Percentiles rank a stretch among this genome's conserved stretches.
Evolutionary conservation across 2,888 invertebrate genomes (phyloP).

Genomic region (Ophion ellenae): DNA sequence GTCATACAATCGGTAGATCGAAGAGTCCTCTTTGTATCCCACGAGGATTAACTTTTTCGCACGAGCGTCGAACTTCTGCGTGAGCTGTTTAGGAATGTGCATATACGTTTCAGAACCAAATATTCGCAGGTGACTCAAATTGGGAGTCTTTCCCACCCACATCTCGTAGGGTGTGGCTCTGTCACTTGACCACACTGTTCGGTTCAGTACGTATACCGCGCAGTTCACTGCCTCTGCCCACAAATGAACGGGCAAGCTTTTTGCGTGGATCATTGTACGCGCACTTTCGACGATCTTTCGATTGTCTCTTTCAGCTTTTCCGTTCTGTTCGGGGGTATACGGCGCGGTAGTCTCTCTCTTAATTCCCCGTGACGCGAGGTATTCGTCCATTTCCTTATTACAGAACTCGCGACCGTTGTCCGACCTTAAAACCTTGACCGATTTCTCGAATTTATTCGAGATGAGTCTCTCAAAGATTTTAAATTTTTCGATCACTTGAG

Average conservation of each 20-base stretch:
- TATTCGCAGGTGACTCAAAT: background rate
- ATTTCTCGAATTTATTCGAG: constrained; percentile 61
- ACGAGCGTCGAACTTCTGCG: background rate
- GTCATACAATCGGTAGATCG: constrained; percentile 64
- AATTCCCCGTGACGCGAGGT: constrained; percentile 24
- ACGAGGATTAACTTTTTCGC: background rate
- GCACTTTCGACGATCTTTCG: too few relatives aligned
- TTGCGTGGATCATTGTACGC: constrained; percentile 7
- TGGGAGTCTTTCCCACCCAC: background rate
- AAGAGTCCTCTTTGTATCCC: constrained; percentile 3
- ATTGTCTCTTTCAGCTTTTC: too few relatives aligned
- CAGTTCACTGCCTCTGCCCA: constrained; percentile 63
- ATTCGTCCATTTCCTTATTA: constrained; percentile 33
- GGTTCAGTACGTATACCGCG: constrained; percentile 60
- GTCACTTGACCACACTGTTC: background rate
- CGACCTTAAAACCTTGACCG: constrained; percentile 45
- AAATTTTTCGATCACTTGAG: constrained; percentile 68
- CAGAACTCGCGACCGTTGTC: constrained; percentile 36
- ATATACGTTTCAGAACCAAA: background rate
- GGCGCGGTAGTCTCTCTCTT: constrained; percentile 31
- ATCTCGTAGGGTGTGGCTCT: constrained; percentile 23
- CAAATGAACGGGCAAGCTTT: background rate
- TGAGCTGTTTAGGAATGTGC: background rate
- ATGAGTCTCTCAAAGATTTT: constrained; percentile 65
- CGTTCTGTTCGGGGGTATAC: constrained; percentile 56